phyloP scores from a whole-genome alignment of 2,113 vertebrate species.

The Eulacestoma nigropectus region DNA sequence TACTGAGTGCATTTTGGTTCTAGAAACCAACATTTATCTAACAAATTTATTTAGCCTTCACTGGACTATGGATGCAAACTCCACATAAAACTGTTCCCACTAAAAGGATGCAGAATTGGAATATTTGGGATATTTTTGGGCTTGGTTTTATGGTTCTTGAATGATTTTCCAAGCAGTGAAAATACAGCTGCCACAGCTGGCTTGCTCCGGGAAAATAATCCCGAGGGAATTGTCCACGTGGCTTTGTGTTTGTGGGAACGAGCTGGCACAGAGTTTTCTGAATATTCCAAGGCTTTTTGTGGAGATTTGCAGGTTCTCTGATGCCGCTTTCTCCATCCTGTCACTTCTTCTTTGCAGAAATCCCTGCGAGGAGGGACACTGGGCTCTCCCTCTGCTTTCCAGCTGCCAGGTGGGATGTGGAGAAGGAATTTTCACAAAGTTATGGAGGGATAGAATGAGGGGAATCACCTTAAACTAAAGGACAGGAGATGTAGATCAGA shows the following conservation, averaged over 20 bases:
- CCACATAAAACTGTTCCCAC: not conserved
- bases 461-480: not conserved
- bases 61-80: not conserved
- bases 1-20: not conserved
- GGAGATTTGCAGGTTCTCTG: not conserved
- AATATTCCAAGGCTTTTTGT: not conserved
- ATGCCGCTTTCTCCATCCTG: not conserved
- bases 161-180: not conserved
- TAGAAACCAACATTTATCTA: not conserved
- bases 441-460: fast-evolving
- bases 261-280: not conserved
- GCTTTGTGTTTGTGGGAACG: not conserved
- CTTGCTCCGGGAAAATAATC: not conserved
- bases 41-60: not conserved
- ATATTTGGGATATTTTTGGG: not conserved
- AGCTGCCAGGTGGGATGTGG: not conserved
- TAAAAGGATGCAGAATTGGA: not conserved
- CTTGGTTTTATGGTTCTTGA: not conserved
- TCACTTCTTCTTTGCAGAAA: not conserved
- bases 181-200: not conserved
- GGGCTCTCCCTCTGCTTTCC: not conserved
- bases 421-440: not conserved
- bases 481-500: not conserved
- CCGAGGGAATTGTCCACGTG: not conserved
- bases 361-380: not conserved